Evolutionary conservation across 2,113 vertebrate genomes (phyloP).

Genomic region (Edolisoma coerulescens): DNA sequence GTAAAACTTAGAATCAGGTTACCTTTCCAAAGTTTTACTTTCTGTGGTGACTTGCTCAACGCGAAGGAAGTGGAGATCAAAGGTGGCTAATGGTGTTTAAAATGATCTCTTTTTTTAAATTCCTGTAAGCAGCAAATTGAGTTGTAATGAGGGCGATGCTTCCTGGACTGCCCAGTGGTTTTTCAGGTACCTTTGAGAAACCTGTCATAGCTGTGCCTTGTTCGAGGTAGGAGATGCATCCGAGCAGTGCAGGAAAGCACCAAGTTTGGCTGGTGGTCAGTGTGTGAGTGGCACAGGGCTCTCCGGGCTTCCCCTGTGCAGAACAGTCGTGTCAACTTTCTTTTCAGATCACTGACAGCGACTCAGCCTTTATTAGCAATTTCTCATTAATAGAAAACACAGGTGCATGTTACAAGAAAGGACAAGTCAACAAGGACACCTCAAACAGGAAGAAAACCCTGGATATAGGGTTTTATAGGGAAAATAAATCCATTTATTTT

Average conservation of each 20-base stretch:
- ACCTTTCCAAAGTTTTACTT: background rate
- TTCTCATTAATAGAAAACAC: background rate
- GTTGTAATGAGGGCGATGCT: background rate
- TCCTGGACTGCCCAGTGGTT: background rate
- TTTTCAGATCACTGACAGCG: background rate
- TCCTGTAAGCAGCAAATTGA: background rate
- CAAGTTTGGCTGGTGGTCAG: background rate
- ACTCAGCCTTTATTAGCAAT: background rate
- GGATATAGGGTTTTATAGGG: too few relatives aligned
- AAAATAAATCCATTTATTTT: background rate
- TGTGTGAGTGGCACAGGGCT: background rate
- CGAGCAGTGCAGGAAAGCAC: background rate
- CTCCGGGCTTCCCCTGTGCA: background rate
- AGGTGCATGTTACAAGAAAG: background rate
- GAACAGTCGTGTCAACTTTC: fast-evolving
- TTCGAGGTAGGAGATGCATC: background rate
- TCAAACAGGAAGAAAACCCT: background rate
- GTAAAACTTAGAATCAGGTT: background rate
- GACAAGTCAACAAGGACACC: background rate
- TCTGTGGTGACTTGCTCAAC: background rate
- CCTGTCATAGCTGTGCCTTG: background rate
- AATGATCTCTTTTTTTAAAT: background rate
- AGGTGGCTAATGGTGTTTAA: background rate
- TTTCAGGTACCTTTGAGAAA: background rate
- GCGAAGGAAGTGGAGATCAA: background rate